Base-by-base conservation (phyloP, 2,888 invertebrate species). In the Punctoribates punctum region DNA sequence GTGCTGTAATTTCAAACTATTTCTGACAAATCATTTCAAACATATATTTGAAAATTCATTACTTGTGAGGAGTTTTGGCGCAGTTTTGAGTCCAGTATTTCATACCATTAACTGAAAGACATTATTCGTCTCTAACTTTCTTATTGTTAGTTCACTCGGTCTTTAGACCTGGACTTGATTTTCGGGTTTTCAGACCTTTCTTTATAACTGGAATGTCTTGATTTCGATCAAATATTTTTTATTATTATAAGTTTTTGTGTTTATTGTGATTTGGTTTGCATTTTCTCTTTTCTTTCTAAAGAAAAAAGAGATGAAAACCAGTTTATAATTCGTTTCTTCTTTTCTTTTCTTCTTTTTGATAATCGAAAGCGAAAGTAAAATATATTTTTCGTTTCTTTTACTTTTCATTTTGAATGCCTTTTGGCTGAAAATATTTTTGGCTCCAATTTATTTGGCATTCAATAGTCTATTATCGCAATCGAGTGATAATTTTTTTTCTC, bases 341-440 rank as follows among this genome's bases (percentile, higher is more conserved):
- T 62, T 29, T 17, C 15, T 27, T 29, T 62, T 29, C 6, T 23
- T 54, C 5, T 54, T 54, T 54, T 54, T 54, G 23, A 27, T n/a
- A 62, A 62, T 62, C n/a, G 62, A 62, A 62, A 62, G 34, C 17
- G n/a, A 62, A 23, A 62, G 62, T 62, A 17, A 62, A 62, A 62
- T 60, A 60, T 60, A 57, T 27, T 60, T 25, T 60, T 25, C n/a
- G 9, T 57, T 27, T 27, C 5, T 60, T 25, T 60, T 15, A 34
- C 13, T 15, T 29, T 23, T 62, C 1, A 1, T 23, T 29, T 62
- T 34, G 29, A 8, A 62, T 62, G 62, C 62, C 62, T 62, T 62
- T 29, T 62, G 34, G 29, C 57, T 23, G 13, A 57, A 57, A 57
- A 57, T 13, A 20, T 2, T 20, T 57, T 57, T 57, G 25, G 34